Percentiles rank a stretch among this genome's conserved stretches.
These are phyloP conservation scores for Drosophila ezoana DNA, from an alignment of 2,888 invertebrate species.

Conservation along the genomic window DNA sequence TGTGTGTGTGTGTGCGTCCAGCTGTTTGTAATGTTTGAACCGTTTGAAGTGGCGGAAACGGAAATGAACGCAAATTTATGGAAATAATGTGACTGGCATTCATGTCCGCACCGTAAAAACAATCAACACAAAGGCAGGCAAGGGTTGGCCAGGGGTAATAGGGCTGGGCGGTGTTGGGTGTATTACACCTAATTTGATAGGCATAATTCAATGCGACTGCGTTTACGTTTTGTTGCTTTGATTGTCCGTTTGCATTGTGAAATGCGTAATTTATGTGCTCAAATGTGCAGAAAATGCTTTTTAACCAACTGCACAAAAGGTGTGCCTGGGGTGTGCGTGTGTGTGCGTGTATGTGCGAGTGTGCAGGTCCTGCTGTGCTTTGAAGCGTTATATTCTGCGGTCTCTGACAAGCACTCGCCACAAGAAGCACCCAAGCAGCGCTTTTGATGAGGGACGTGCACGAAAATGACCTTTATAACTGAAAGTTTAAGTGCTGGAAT, in stretches of 20 bases:
- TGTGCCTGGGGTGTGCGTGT: conserved; percentile 7
- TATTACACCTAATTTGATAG: conserved; percentile 47
- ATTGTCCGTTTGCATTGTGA: conserved; percentile 20
- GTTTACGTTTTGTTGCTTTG: conserved; percentile 47
- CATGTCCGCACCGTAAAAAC: conserved; percentile 48
- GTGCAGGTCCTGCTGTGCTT: conserved; percentile 29
- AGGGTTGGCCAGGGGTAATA: neutral
- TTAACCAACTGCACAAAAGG: conserved; percentile 67
- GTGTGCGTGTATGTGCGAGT: conserved; percentile 8
- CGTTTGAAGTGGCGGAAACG: conserved; percentile 73
- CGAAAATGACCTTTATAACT: conserved; percentile 48
- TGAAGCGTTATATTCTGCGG: conserved; percentile 70
- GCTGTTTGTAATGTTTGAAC: conserved; percentile 28
- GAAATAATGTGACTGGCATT: conserved; percentile 66
- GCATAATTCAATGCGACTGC: conserved; percentile 65
- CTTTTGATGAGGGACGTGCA: conserved; percentile 69
- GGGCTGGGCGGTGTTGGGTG: no score
- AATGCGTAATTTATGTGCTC: conserved; percentile 70
- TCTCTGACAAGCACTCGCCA: conserved; percentile 43
- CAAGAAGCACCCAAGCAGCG: conserved; percentile 32
- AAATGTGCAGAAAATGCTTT: conserved; percentile 73
- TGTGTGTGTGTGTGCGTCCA: conserved; percentile 13
- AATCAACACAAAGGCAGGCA: conserved; percentile 41
- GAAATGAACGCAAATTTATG: conserved; percentile 79
- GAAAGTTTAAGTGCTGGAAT: conserved; percentile 49